phyloP scores from a whole-genome alignment of 1,140 invertebrate genomes.

The Battus philenor region DNA sequence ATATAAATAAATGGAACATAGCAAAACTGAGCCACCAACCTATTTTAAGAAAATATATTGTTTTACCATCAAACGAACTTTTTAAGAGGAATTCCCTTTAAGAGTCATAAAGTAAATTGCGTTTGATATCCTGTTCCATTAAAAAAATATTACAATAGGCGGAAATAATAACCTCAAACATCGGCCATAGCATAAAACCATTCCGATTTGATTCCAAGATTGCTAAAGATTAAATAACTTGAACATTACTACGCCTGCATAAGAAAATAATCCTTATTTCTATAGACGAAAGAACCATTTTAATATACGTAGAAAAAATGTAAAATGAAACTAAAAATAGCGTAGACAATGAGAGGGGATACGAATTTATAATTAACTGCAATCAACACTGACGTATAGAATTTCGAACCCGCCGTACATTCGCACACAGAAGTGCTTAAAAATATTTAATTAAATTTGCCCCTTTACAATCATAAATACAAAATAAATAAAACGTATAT shows the following conservation, averaged over 20 bases:
- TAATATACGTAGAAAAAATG: conserved; percentile 2
- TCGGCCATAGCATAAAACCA: conserved; percentile 37
- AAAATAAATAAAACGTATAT: no score
- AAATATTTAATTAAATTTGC: no score
- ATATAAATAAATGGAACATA: no score
- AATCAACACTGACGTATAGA: conserved; percentile 74
- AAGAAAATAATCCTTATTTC: no score
- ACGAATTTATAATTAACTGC: conserved; percentile 75
- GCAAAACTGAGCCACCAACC: no score
- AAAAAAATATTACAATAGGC: conserved; percentile 29
- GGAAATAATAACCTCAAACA: conserved; percentile 64
- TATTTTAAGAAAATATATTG: no score
- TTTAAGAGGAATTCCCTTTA: no score
- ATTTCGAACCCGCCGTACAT: conserved; percentile 60
- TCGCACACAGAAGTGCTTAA: conserved; percentile 25
- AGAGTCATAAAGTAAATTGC: no score
- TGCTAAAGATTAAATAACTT: conserved; percentile 55
- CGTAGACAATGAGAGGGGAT: conserved; percentile 63
- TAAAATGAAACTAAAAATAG: conserved; percentile 45
- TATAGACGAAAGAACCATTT: no score
- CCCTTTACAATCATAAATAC: no score
- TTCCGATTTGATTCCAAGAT: conserved; percentile 62
- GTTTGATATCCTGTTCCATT: neutral
- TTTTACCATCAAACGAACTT: no score
- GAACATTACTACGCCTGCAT: no score